These are phyloP conservation scores for Papilio polyxenes DNA, from an alignment of 1,140 invertebrate species.

Conservation along the genomic window DNA sequence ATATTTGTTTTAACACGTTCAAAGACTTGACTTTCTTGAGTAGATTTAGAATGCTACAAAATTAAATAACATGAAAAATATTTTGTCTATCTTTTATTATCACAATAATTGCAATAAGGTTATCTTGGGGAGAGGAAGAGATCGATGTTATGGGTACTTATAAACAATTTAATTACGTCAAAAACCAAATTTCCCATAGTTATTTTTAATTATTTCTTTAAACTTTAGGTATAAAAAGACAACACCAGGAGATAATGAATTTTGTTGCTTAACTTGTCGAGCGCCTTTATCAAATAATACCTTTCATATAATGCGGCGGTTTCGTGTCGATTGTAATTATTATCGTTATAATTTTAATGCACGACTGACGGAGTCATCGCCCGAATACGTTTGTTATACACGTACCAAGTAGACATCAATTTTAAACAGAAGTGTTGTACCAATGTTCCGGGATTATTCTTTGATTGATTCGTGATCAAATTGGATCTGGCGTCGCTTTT, in stretches of 20 bases:
- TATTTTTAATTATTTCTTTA: background rate
- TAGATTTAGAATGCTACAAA: background rate
- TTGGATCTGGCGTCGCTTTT: slow-evolving; percentile 27
- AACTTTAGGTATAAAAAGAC: background rate
- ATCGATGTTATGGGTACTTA: too few species aligned
- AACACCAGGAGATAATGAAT: background rate
- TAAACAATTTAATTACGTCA: too few species aligned
- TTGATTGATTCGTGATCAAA: slow-evolving; percentile 38
- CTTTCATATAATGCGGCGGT: slow-evolving; percentile 4
- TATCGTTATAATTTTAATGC: slow-evolving; percentile 36
- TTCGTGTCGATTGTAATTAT: slow-evolving; percentile 40
- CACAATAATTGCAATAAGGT: too few species aligned
- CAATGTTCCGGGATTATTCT: slow-evolving; percentile 21
- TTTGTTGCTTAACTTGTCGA: background rate
- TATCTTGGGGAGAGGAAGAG: too few species aligned
- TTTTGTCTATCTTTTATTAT: background rate
- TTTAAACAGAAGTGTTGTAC: slow-evolving; percentile 30
- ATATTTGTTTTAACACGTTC: background rate
- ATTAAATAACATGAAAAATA: background rate
- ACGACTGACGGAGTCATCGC: slow-evolving; percentile 23
- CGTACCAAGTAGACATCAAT: slow-evolving; percentile 26
- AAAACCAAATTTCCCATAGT: background rate
- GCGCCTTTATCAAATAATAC: background rate
- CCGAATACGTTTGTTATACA: background rate
- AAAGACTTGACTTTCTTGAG: background rate